Evolutionary conservation across 2,797 vertebrate species (phyloP), one percentile per base, ranked within the genome.

Genomic region (Falco biarmicus): DNA sequence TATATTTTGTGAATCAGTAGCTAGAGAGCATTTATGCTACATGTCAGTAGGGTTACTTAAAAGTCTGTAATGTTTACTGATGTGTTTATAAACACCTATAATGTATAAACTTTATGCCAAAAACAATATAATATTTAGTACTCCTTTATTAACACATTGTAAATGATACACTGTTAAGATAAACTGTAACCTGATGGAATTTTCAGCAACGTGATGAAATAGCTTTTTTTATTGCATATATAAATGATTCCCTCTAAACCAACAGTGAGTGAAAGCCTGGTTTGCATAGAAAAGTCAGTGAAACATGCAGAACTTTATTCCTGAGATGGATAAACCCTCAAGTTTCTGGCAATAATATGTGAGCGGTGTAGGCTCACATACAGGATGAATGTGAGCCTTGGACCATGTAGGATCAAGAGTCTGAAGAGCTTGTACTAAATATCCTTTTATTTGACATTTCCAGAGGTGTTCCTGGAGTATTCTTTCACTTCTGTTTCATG

Each of bases 191-290:
- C 57, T 64, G 76, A 60, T 94, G 39, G 64, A 81, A 81, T 95
- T 91, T 94, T 93, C 57, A 73, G 57, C 69, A 45, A 26, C 20
- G 3, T 41, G 51, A n/a, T 43, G 56, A 80, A 95, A 92, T 68
- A 86, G 73, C 50, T 69, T 87, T 95, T 95, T 89, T 94, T 93
- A 95, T 64, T 92, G 45, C 71, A 24, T 66, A 4, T 93, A 81
- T 84, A 93, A 95, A 77, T 54, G 43, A 6, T 79, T 84, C 32
- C 32, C 28, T 94, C 51, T 87, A 60, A 95, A 95, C 84, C 65
- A 77, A 84, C 51, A 34, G 65, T 53, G 57, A 81, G 31, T 85
- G 25, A 54, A 65, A 91, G 57, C 47, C 53, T 54, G 22, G 47
- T 50, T 90, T 78, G 43, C 34, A 18, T 8, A 41, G 87, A 65